Evolutionary conservation across 2,888 invertebrate genomes (phyloP), one percentile per base, ranked within the genome.

Genomic region (Ichneumon xanthorius): DNA sequence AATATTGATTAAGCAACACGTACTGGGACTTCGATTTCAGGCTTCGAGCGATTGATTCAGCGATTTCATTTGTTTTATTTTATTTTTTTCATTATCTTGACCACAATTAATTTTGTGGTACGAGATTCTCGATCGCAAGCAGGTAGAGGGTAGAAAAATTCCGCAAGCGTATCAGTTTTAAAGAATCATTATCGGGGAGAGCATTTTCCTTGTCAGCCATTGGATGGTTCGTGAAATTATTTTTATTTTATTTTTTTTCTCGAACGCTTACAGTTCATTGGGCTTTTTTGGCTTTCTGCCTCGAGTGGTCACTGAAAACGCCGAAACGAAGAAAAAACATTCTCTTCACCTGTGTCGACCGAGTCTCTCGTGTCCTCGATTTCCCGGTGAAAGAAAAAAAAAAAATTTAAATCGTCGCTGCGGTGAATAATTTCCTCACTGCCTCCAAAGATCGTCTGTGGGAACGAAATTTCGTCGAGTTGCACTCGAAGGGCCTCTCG

Each of bases 191-290:
- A 22, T 80, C 83, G 84, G 67, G 83, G 81, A 87, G 84, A 86
- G 84, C 86, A 87, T 87, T 87, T 87, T 87, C 83, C 87, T 87
- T 81, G 87, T 72, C 26, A 30, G 48, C 65, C 71, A 30, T 26
- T 70, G 82, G 61, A 61, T 7, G 14, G 61, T 55, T 40, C 72
- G 53, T 9, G 65, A 80, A 65, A 19, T 33, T 3, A 37, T 37
- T 65, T 58, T 50, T 22, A 22, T 22, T 65, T 45, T 37, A 6
- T 63, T 40, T 63, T 30, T 37, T n/a, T n/a, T n/a, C 40, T 22
- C 30, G 58, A n/a, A 58, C 40, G 55, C 14, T 75, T 5, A 61
- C n/a, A 70, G 19, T 70, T 50, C 65, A 65, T 61, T n/a, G 70
- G 63, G 40, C 40, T 82, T 79, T 68, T 82, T 82, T 50, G 85